Base-by-base conservation (phyloP, 2,888 invertebrate species). In the Ophion costatus region DNA sequence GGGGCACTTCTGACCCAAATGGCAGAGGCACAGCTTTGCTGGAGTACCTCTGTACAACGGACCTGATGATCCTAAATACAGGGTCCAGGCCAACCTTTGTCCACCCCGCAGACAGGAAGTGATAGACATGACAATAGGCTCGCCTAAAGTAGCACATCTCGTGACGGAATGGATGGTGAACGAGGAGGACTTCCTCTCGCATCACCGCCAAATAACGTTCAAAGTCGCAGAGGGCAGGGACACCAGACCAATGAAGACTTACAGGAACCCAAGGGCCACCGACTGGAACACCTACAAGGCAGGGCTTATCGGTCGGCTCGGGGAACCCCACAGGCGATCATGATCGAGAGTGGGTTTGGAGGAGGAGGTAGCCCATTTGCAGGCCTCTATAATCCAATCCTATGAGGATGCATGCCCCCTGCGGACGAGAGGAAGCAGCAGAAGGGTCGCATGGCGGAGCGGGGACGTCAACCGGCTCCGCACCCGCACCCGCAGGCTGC, bases 221-320 rank as follows among this genome's bases (percentile, higher is more conserved):
- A 17, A 17, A 0, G 42, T 20, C 51, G 45, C 22, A 33, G 24
- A 3, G 17, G 29, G 3, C 2, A n/a, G 29, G 45, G 17, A 17
- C 0, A 7, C 33, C 11, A n/a, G 4, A 10, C 57, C 0, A 3
- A 0, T 4, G 42, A 42, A 29, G 1, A 3, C 45, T 17, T 63
- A 57, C 17, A 74, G 80, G 59, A 87, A 83, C 38, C 82, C 80
- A 1, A 80, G 29, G 45, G 67, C 10, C 20, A 81, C 45, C n/a
- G n/a, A n/a, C n/a, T n/a, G n/a, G n/a, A n/a, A n/a, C n/a, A n/a
- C n/a, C n/a, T n/a, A n/a, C n/a, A 61, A 51, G 42, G 29, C 24
- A 7, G 80, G 66, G 10, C 71, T 84, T 0, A 20, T 3, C 7
- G 76, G 22, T 6, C 71, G 75, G 74, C 20, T 81, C 38, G 45